phyloP scores from a whole-genome alignment of 2,888 invertebrate genomes.

The Agriotes lineatus region DNA sequence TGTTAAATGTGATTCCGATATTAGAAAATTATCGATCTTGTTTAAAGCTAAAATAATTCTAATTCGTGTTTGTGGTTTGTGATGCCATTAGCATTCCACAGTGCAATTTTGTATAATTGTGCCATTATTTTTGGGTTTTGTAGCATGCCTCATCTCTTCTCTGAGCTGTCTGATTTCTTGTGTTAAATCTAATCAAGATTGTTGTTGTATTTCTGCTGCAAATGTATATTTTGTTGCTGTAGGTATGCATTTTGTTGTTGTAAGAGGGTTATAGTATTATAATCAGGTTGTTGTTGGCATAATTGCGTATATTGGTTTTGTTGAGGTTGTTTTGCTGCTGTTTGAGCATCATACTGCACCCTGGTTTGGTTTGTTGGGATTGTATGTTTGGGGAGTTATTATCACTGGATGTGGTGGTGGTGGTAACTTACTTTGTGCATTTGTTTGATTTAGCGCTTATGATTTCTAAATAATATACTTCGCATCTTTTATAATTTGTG shows the following conservation, averaged over 20 bases:
- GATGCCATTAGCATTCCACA: conserved; percentile 26
- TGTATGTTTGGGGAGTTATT: neutral
- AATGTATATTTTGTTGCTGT: conserved; percentile 6
- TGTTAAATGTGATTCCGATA: conserved; percentile 44
- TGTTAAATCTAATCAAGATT: conserved; percentile 7
- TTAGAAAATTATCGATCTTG: conserved; percentile 40
- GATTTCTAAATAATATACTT: conserved; percentile 30
- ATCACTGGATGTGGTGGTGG: neutral
- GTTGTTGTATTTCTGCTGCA: conserved; percentile 10
- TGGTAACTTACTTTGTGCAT: neutral
- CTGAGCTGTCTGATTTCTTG: too few relatives aligned
- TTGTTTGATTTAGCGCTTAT: conserved; percentile 9
- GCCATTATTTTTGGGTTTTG: too few relatives aligned
- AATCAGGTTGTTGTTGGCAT: conserved; percentile 8
- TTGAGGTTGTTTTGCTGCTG: too few relatives aligned
- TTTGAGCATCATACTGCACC: conserved; percentile 1
- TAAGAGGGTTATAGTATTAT: conserved; percentile 15
- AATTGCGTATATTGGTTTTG: conserved; percentile 11
- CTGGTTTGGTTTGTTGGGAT: neutral
- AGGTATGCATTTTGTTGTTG: too few relatives aligned
- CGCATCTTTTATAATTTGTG: conserved; percentile 28
- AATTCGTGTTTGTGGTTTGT: too few relatives aligned
- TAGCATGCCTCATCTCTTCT: too few relatives aligned
- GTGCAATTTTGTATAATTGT: conserved; percentile 16
- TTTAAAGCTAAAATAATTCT: conserved; percentile 34